Percentiles rank a stretch among this genome's conserved stretches.
Evolutionary conservation across 1,140 invertebrate genomes (phyloP).

Genomic region (Scaptomyza pallida): DNA sequence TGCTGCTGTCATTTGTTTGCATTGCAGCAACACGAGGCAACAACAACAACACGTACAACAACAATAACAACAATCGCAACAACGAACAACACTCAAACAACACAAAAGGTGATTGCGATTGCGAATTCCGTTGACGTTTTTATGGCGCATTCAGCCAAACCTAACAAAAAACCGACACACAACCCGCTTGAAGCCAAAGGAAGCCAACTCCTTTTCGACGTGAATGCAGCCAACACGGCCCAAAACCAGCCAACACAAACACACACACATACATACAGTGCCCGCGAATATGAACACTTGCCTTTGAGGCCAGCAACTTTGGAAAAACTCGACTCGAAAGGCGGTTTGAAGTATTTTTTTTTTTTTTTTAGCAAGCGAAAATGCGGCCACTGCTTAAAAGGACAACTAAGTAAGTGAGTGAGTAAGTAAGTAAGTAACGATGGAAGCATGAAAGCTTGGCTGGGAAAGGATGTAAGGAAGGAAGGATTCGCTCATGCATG

Average conservation of each 20-base stretch:
- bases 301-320: conserved; percentile 32
- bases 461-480: conserved; percentile 8
- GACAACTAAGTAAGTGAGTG: conserved; percentile 16
- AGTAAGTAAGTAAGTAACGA: neutral
- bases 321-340: conserved; percentile 18
- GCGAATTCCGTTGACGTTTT: conserved; percentile 82
- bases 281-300: conserved; percentile 48
- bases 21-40: conserved; percentile 50
- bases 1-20: conserved; percentile 80
- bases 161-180: conserved; percentile 52
- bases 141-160: conserved; percentile 79
- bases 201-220: conserved; percentile 56
- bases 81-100: conserved; percentile 64
- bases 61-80: conserved; percentile 18
- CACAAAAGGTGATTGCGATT: conserved; percentile 80
- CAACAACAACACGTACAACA: conserved; percentile 12
- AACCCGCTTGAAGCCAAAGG: conserved; percentile 18
- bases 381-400: no score
- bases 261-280: conserved; percentile 1
- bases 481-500: conserved; percentile 74
- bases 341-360: conserved; percentile 26
- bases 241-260: conserved; percentile 10
- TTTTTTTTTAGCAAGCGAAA: neutral
- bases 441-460: neutral
- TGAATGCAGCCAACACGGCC: conserved; percentile 32